Conservation (phyloP, 1,140 invertebrate species). For the Whitmania pigra region DNA sequence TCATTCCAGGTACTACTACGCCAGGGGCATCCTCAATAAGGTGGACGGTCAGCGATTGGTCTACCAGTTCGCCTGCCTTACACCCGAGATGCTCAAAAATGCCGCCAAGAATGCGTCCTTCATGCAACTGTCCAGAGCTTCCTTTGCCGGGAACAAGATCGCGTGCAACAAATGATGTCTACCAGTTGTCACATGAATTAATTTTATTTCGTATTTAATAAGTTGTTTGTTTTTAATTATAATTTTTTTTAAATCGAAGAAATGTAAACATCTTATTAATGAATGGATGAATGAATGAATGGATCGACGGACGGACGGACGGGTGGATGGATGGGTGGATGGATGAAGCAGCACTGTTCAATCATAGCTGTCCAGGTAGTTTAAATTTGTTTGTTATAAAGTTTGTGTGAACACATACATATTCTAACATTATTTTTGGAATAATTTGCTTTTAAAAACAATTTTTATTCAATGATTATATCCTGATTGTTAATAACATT, state of each 20-base stretch:
- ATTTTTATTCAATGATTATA: too few relatives aligned
- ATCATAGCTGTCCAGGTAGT: too few relatives aligned
- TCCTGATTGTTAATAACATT: background rate
- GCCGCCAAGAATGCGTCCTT: conserved; percentile 33
- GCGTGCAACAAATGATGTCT: background rate
- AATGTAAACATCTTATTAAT: too few relatives aligned
- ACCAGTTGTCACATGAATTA: too few relatives aligned
- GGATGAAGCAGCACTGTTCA: background rate
- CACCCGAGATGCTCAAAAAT: conserved; percentile 93
- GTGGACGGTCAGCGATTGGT: conserved; percentile 96
- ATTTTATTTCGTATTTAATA: too few relatives aligned
- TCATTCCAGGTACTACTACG: conserved; percentile 82
- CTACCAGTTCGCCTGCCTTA: conserved; percentile 98
- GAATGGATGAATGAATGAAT: conserved; percentile 10
- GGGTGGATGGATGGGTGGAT: background rate
- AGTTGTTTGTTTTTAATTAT: too few relatives aligned
- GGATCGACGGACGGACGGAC: conserved; percentile 1
- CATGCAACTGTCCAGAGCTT: background rate
- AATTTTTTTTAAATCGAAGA: too few relatives aligned
- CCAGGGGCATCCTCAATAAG: conserved; percentile 94
- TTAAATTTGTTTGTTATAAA: too few relatives aligned
- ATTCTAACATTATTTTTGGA: too few relatives aligned
- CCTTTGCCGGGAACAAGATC: too few relatives aligned
- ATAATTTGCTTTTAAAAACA: too few relatives aligned
- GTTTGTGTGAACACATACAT: too few relatives aligned